phyloP scores from a whole-genome alignment of 2,888 invertebrate species.

The Zhengitettix transpicula region DNA sequence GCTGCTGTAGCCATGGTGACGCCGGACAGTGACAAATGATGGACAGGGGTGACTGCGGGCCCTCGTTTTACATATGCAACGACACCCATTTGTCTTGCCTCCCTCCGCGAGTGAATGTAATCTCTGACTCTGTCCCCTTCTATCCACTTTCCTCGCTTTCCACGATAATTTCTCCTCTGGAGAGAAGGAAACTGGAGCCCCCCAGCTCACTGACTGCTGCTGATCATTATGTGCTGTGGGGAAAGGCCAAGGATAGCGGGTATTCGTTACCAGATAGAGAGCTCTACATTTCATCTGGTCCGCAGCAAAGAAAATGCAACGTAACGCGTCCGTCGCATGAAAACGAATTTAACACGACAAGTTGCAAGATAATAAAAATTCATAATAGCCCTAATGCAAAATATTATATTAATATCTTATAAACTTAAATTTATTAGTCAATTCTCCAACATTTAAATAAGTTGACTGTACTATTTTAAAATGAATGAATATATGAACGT shows the following conservation, averaged over 20 bases:
- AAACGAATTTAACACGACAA: too few relatives aligned
- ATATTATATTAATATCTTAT: too few relatives aligned
- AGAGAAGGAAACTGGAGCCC: background rate
- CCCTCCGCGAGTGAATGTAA: slow-evolving; percentile 4
- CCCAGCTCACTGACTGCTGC: background rate
- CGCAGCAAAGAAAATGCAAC: too few relatives aligned
- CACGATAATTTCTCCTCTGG: slow-evolving; percentile 1
- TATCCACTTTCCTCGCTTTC: background rate
- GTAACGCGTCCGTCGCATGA: too few relatives aligned
- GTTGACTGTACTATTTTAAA: too few relatives aligned
- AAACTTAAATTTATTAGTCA: too few relatives aligned
- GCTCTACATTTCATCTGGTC: too few relatives aligned
- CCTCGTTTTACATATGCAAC: slow-evolving; percentile 32
- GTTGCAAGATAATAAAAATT: too few relatives aligned
- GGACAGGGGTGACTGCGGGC: slow-evolving; percentile 30
- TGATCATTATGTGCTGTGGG: background rate
- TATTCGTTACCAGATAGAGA: too few relatives aligned
- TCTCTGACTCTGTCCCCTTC: slow-evolving; percentile 3
- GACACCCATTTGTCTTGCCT: slow-evolving; percentile 31
- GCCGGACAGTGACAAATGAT: slow-evolving; percentile 31
- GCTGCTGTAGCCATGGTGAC: slow-evolving; percentile 1
- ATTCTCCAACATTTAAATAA: too few relatives aligned
- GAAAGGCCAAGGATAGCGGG: background rate
- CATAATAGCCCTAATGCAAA: too few relatives aligned
- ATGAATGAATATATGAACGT: too few relatives aligned